These are phyloP conservation scores for Acrocyrtus sp. DNA, from an alignment of 2,888 invertebrate genomes.

Conservation along the genomic window DNA sequence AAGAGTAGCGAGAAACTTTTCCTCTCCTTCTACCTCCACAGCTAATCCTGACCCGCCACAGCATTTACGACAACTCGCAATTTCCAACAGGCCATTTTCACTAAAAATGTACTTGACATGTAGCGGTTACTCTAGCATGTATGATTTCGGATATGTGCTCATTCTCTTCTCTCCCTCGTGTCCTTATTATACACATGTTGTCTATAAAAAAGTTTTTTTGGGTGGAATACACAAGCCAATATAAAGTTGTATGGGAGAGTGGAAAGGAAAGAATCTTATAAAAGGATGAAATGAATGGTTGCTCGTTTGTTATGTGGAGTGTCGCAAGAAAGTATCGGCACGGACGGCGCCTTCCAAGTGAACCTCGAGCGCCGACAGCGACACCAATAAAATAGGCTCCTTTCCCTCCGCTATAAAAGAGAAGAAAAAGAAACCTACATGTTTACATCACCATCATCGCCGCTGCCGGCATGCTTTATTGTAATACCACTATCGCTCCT, in stretches of 20 bases:
- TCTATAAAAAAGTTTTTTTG: no score
- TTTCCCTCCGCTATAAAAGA: constrained; percentile 49
- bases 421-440: constrained; percentile 39
- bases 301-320: constrained; percentile 58
- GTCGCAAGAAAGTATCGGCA: constrained; percentile 62
- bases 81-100: constrained; percentile 50
- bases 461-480: constrained; percentile 1
- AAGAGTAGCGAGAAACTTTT: constrained; percentile 24
- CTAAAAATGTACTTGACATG: constrained; percentile 50
- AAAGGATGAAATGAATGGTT: constrained; percentile 32
- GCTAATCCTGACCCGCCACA: constrained; percentile 49
- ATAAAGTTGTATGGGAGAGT: no score
- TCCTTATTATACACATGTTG: no score
- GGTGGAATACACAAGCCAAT: no score
- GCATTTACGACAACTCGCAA: constrained; percentile 49
- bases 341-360: constrained; percentile 63
- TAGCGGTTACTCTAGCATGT: constrained; percentile 11
- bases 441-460: constrained; percentile 41
- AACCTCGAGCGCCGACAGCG: constrained; percentile 63
- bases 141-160: not conserved
- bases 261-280: no score
- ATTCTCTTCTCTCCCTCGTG: no score
- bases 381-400: constrained; percentile 63
- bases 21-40: constrained; percentile 15
- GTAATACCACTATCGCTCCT: constrained; percentile 17